Evolutionary conservation across 2,888 invertebrate genomes (phyloP).

Genomic region (Hipparchia sbordonii): DNA sequence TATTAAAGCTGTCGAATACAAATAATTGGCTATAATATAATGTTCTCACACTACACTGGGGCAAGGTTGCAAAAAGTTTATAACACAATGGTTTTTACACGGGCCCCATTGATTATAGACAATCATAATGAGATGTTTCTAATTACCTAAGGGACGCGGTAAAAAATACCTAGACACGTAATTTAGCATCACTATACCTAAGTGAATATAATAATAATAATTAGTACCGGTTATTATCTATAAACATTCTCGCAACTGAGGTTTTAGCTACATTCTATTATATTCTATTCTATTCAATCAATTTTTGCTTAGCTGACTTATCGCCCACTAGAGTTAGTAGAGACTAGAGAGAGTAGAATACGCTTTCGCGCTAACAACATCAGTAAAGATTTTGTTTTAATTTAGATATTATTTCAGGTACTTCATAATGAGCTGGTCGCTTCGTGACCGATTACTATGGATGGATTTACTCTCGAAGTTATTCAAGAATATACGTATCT

Average conservation of each 20-base stretch:
- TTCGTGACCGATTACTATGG: too few species aligned
- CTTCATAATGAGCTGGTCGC: too few species aligned
- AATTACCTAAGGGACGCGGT: conserved; percentile 27
- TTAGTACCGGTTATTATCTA: background rate
- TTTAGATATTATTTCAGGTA: too few species aligned
- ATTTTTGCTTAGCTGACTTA: background rate
- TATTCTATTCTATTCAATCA: background rate
- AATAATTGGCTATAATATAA: conserved; percentile 35
- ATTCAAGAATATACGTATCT: too few species aligned
- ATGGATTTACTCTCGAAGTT: too few species aligned
- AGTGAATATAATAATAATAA: conserved; percentile 2
- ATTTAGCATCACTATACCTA: conserved; percentile 1
- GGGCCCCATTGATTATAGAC: conserved; percentile 39
- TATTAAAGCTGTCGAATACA: conserved; percentile 18
- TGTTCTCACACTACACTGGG: conserved; percentile 48
- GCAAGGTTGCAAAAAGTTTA: conserved; percentile 44
- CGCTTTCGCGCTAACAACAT: too few species aligned
- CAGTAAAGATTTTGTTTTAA: too few species aligned
- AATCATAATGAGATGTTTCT: conserved; percentile 38
- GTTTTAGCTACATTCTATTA: background rate
- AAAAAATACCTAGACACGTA: conserved; percentile 16
- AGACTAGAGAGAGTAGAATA: too few species aligned
- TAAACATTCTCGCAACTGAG: background rate
- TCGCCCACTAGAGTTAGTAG: too few species aligned
- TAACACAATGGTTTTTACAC: conserved; percentile 41